These are phyloP conservation scores for Blastobasis lacticolella DNA, from an alignment of 2,888 invertebrate genomes.

Conservation along the genomic window DNA sequence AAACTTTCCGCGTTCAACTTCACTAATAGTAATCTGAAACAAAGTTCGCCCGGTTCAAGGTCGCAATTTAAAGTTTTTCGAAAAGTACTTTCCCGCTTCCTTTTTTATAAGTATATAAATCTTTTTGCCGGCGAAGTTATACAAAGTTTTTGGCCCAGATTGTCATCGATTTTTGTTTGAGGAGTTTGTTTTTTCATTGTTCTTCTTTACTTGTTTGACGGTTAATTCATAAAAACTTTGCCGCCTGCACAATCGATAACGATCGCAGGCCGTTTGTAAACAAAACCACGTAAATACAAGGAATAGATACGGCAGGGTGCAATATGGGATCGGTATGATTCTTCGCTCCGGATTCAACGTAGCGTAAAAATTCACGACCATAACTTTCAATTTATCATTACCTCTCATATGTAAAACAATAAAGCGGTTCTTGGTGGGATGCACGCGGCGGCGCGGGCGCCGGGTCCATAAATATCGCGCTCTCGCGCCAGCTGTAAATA, in stretches of 20 bases:
- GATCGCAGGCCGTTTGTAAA: slow-evolving; percentile 56
- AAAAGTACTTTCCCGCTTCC: slow-evolving; percentile 69
- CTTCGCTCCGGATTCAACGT: neutral
- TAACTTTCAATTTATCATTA: slow-evolving; percentile 41
- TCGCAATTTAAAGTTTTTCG: slow-evolving; percentile 76
- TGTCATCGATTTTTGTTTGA: slow-evolving; percentile 76
- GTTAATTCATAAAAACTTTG: slow-evolving; percentile 74
- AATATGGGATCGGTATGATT: too few relatives aligned
- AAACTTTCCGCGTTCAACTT: slow-evolving; percentile 55
- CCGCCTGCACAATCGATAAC: slow-evolving; percentile 67
- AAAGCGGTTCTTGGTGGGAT: slow-evolving; percentile 37
- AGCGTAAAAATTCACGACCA: slow-evolving; percentile 11
- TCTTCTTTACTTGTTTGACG: slow-evolving; percentile 75
- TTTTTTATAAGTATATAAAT: slow-evolving; percentile 75
- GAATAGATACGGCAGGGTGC: too few relatives aligned
- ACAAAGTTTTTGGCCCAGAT: slow-evolving; percentile 74
- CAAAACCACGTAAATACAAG: slow-evolving; percentile 31
- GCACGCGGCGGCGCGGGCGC: slow-evolving; percentile 35
- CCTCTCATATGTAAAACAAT: slow-evolving; percentile 41
- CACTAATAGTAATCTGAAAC: slow-evolving; percentile 73
- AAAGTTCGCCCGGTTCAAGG: slow-evolving; percentile 72
- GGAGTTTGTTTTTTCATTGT: slow-evolving; percentile 75
- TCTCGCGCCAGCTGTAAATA: slow-evolving; percentile 60
- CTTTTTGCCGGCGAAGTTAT: slow-evolving; percentile 71
- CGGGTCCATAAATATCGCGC: slow-evolving; percentile 57